phyloP scores from a whole-genome alignment of 2,888 invertebrate species.

The Drosophila colorata region DNA sequence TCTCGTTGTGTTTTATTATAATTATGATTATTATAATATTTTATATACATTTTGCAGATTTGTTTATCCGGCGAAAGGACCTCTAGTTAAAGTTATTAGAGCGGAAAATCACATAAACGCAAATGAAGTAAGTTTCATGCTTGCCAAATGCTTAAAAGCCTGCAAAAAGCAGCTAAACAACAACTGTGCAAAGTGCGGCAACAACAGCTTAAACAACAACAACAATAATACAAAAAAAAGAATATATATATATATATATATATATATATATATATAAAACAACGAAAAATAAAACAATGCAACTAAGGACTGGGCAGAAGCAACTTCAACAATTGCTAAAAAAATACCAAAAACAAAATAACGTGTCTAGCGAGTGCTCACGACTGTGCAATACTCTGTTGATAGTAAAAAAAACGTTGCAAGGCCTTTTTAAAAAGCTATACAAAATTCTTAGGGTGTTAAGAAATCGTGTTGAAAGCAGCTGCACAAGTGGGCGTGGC shows the following conservation, averaged over 20 bases:
- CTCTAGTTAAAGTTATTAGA: conserved; percentile 66
- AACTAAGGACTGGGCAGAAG: conserved; percentile 26
- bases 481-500: too few relatives aligned
- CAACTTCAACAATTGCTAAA: conserved; percentile 32
- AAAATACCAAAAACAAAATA: conserved; percentile 12
- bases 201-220: conserved; percentile 17
- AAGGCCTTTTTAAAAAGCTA: too few relatives aligned
- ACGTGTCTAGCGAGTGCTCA: neutral
- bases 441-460: too few relatives aligned
- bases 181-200: conserved; percentile 14
- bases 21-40: conserved; percentile 6
- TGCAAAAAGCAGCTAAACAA: conserved; percentile 59
- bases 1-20: neutral
- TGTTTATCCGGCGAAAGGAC: conserved; percentile 7
- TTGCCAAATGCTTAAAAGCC: conserved; percentile 70
- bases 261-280: neutral
- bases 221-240: conserved; percentile 16
- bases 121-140: conserved; percentile 76
- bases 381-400: neutral
- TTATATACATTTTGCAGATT: neutral
- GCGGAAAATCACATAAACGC: conserved; percentile 76
- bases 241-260: too few relatives aligned
- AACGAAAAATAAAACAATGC: conserved; percentile 20
- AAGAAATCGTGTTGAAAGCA: too few relatives aligned
- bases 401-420: neutral